Evolutionary conservation across 2,113 vertebrate genomes (phyloP).

Genomic region (Regulus satrapa): DNA sequence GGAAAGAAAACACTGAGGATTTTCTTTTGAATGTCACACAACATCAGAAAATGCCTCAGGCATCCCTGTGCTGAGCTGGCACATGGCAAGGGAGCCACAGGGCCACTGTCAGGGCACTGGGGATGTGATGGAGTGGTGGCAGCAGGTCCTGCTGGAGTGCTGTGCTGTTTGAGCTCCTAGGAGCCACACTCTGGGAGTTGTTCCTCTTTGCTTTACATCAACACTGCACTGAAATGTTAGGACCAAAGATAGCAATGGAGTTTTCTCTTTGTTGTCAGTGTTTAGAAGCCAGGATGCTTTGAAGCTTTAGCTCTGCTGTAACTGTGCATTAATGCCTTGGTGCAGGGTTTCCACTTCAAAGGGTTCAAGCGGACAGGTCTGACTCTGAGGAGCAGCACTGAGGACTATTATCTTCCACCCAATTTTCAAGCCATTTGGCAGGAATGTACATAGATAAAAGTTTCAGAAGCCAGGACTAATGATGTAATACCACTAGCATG

Average conservation of each 20-base stretch:
- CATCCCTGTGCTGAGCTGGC: neutral
- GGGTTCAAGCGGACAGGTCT: neutral
- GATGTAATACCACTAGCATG: neutral
- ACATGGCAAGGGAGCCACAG: neutral
- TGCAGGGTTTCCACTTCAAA: conserved; percentile 57
- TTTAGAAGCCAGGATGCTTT: conserved; percentile 34
- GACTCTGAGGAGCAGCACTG: neutral
- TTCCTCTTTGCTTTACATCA: neutral
- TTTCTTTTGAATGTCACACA: neutral
- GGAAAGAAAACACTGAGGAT: neutral
- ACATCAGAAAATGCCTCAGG: neutral
- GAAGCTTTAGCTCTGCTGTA: conserved; percentile 29
- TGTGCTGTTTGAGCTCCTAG: neutral
- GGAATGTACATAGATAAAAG: conserved; percentile 24
- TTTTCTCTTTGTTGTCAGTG: conserved; percentile 2
- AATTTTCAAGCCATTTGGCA: conserved; percentile 24
- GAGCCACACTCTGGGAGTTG: neutral
- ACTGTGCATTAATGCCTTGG: conserved; percentile 13
- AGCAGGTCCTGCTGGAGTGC: neutral
- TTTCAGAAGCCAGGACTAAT: conserved; percentile 14
- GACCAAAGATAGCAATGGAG: neutral
- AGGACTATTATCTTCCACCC: conserved; percentile 1
- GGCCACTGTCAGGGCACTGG: neutral
- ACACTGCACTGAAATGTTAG: neutral
- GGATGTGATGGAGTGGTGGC: rapidly evolving